phyloP scores from a whole-genome alignment of 2,797 vertebrate genomes.

The Buceros bicornis region DNA sequence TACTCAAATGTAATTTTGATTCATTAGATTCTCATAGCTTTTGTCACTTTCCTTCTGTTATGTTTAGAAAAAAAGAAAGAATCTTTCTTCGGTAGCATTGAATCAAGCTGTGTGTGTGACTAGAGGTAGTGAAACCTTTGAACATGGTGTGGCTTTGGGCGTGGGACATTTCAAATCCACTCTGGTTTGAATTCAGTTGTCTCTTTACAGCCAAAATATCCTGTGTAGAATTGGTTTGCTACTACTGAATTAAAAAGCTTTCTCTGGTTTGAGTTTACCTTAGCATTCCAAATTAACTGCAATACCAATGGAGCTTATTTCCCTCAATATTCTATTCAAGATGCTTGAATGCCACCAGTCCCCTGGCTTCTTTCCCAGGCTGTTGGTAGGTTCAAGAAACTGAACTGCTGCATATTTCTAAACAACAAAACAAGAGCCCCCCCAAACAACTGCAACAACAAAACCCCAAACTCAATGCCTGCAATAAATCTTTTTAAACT shows the following conservation, averaged over 20 bases:
- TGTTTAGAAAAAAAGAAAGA: background rate
- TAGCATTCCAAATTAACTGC: background rate
- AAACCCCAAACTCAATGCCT: background rate
- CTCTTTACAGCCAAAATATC: background rate
- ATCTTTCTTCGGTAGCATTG: background rate
- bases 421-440: background rate
- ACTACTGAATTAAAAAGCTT: background rate
- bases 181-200: background rate
- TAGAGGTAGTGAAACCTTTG: background rate
- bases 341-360: background rate
- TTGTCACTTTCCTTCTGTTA: background rate
- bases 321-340: background rate
- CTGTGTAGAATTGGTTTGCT: background rate
- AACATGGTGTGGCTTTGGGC: background rate
- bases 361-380: background rate
- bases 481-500: background rate
- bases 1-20: background rate
- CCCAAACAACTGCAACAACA: background rate
- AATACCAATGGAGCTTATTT: background rate
- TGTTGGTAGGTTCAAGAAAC: background rate
- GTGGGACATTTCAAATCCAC: background rate
- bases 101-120: background rate
- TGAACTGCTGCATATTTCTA: background rate
- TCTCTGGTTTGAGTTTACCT: background rate
- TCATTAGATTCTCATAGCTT: background rate